These are phyloP conservation scores for Samia ricini DNA, from an alignment of 1,140 invertebrate genomes.

Conservation along the genomic window DNA sequence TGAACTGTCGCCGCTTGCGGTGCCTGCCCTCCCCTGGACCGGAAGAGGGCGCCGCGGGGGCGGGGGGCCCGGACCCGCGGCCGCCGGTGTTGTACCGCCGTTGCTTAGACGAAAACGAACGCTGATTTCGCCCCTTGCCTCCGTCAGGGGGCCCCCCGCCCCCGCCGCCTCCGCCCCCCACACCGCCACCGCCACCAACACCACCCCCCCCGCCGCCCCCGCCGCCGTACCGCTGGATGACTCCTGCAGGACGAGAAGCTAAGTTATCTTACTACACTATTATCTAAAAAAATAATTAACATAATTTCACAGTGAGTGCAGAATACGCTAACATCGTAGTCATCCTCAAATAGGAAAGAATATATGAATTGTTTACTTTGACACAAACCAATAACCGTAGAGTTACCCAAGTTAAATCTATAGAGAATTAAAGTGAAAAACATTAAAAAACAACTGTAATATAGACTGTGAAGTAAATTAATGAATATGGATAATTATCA, in stretches of 20 bases:
- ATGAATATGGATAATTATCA: too few relatives aligned
- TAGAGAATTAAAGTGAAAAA: too few relatives aligned
- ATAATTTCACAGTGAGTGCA: too few relatives aligned
- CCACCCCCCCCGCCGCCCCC: conserved; percentile 20
- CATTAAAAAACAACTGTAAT: too few relatives aligned
- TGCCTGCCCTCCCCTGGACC: conserved; percentile 30
- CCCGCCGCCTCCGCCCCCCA: conserved; percentile 33
- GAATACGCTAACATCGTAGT: too few relatives aligned
- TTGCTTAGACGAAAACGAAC: conserved; percentile 47
- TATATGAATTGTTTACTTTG: too few relatives aligned
- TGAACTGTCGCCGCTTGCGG: conserved; percentile 44
- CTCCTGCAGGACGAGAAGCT: conserved; percentile 28
- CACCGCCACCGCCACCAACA: conserved; percentile 29
- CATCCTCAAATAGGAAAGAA: too few relatives aligned
- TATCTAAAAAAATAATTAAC: background rate
- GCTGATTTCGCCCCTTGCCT: conserved; percentile 27
- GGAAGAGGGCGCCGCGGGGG: conserved; percentile 31
- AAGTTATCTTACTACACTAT: background rate
- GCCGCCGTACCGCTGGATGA: conserved; percentile 49
- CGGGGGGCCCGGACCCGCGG: conserved; percentile 25
- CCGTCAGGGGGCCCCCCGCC: background rate
- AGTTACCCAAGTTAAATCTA: too few relatives aligned
- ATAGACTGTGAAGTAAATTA: too few relatives aligned
- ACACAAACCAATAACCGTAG: too few relatives aligned
- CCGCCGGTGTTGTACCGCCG: conserved; percentile 39